Base-by-base conservation (phyloP, 1,140 invertebrate species). In the Drosophila dunni region DNA sequence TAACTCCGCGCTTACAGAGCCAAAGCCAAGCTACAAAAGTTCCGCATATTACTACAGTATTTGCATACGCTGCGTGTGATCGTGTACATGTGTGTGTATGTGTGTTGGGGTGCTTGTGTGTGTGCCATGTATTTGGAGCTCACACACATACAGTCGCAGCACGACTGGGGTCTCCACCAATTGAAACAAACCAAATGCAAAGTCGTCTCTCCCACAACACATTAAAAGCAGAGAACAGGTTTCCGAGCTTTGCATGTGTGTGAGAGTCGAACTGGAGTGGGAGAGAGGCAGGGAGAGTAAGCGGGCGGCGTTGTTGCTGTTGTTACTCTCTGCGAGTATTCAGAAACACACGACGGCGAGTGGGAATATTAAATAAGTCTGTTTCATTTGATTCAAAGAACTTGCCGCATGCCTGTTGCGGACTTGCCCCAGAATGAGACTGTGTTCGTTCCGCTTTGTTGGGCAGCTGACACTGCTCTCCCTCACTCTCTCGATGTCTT, bases 161-260 rank as follows among this genome's bases (percentile, higher is more conserved):
- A 60, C 65, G 69, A 71, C 78, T 79, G 77, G 74, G 57, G 82
- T 44, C 80, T 80, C 78, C 80, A 88, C 84, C 84, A 88, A 88
- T 88, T 89, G 84, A 88, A 88, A 89, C 84, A 85, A 81, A 84
- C 78, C 85, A 89, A 88, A 88, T 88, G 84, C 84, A 89, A 89
- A 89, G 77, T 67, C 64, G 84, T 80, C 84, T 88, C 80, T 88
- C 84, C 84, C 84, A 89, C 84, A 88, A 88, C 84, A 81, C 78
- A 86, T 73, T 71, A 72, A 77, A 71, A 36, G 51, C 70, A 69
- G 78, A 79, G 78, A 88, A 88, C 84, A 70, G 84, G 84, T 89
- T 88, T 51, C 45, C 38, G 48, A 44, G 61, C 61, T 54, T 36
- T 67, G 15, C 34, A 13, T 62, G 62, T 60, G 66, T 71, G 60